Base-by-base conservation (phyloP, 2,888 invertebrate species). In the Ophioninae sp. region DNA sequence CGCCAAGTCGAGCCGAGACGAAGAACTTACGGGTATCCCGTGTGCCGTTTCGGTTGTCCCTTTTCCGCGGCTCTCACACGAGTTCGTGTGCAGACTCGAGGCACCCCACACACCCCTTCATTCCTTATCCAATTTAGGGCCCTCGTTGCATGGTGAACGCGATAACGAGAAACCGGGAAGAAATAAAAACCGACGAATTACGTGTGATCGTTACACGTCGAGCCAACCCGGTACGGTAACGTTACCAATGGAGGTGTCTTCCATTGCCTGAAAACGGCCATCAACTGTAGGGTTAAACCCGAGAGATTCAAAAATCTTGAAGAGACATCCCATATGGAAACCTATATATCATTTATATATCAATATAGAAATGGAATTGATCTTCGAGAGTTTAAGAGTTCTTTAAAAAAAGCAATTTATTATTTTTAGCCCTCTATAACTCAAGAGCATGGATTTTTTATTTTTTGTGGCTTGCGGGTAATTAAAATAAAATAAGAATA, bases 1-100 rank as follows among this genome's bases (percentile, higher is more conserved):
- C 72, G 71, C 76, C 58, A 72, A 67, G 81, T 67, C 77, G 72
- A 65, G 68, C 64, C 41, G 75, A 64, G 69, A 69, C 44, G 30
- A 75, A 61, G 61, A 72, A 81, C 72, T 79, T 79, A 79, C 71
- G 71, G 72, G 72, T 37, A 9, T 13, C 64, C 63, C 22, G 17
- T 23, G 39, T 23, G 39, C 41, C 39, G 39, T 56, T 71, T 78
- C 22, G 37, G 39, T 64, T 78, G 61, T 64, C 64, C 71, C 64
- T 77, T 63, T 77, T 65, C n/a, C 65, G 20, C 39, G 20, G 58
- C 56, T 63, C 59, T 74, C 23, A 6, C 30, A n/a, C 67, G 37
- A 68, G 61, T n/a, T 8, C 56, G 61, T 68, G 20, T 59, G 9
- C 5, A 73, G 79, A 81, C 79, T 79, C 51, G 23, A 76, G 72